phyloP scores from a whole-genome alignment of 2,113 vertebrate species.

The Oceanodroma tethys region DNA sequence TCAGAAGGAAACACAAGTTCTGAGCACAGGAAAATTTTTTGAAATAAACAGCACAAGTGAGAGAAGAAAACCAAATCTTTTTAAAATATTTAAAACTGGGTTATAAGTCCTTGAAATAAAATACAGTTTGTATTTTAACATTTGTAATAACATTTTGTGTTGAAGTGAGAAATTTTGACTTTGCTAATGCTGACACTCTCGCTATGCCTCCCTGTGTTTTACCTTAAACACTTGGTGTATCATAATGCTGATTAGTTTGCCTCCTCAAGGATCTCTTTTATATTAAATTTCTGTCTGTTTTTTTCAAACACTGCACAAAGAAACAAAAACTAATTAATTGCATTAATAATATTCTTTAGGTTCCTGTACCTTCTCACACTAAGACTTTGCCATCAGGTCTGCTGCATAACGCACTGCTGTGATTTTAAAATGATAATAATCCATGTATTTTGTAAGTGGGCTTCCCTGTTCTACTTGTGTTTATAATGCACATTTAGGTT shows the following conservation, averaged over 20 bases:
- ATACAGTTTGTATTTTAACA: neutral
- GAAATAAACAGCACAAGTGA: neutral
- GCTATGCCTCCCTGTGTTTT: neutral
- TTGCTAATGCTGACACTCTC: neutral
- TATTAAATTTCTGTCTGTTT: neutral
- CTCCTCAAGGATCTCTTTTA: constrained; percentile 10
- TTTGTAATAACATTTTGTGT: neutral
- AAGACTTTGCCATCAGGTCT: neutral
- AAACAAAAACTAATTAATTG: constrained; percentile 39
- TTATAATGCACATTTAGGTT: neutral
- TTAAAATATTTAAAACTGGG: neutral
- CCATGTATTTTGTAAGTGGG: neutral
- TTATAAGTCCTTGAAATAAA: neutral
- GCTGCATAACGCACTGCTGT: neutral
- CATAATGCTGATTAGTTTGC: constrained; percentile 26
- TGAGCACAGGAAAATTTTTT: neutral
- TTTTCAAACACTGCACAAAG: neutral
- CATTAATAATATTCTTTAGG: neutral
- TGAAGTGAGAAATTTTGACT: neutral
- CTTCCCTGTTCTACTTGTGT: neutral
- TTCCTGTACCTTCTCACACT: neutral
- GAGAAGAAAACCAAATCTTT: neutral
- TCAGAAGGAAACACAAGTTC: neutral
- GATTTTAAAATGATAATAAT: neutral
- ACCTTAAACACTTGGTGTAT: neutral